phyloP scores from a whole-genome alignment of 2,888 invertebrate genomes.

The Neoitamus cyanurus region DNA sequence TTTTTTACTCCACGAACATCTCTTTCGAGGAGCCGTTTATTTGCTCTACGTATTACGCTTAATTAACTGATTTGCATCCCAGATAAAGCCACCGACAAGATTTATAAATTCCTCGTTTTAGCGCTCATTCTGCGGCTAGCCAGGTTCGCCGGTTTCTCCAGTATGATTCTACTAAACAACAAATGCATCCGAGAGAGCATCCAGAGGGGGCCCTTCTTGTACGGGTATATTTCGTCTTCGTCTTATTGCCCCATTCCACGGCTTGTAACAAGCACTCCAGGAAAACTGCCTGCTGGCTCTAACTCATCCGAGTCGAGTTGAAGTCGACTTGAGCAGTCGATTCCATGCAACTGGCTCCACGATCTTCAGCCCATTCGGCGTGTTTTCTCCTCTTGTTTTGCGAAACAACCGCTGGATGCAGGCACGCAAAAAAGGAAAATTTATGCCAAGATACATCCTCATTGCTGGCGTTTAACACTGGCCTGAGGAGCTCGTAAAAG shows the following conservation, averaged over 20 bases:
- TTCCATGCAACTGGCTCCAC: conserved; percentile 36
- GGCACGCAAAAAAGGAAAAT: neutral
- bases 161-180: conserved; percentile 29
- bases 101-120: conserved; percentile 48
- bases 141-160: neutral
- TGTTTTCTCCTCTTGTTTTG: conserved; percentile 10
- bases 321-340: neutral
- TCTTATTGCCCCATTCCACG: neutral
- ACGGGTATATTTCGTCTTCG: neutral
- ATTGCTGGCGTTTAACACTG: conserved; percentile 39
- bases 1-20: neutral
- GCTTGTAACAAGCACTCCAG: conserved; percentile 17
- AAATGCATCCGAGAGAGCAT: conserved; percentile 16
- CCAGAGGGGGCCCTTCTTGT: conserved; percentile 16
- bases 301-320: conserved; percentile 22
- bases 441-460: conserved; percentile 25
- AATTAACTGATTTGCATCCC: conserved; percentile 53
- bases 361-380: neutral
- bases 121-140: neutral
- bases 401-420: neutral
- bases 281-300: conserved; percentile 16
- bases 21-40: conserved; percentile 36
- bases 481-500: conserved; percentile 28
- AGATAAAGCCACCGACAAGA: conserved; percentile 49
- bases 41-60: conserved; percentile 50